A percentile compares a stretch with the other conserved stretches of the same genome.
These are phyloP conservation scores for Boleophthalmus pectinirostris DNA, from an alignment of 2,113 vertebrate genomes.

Conservation along the genomic window DNA sequence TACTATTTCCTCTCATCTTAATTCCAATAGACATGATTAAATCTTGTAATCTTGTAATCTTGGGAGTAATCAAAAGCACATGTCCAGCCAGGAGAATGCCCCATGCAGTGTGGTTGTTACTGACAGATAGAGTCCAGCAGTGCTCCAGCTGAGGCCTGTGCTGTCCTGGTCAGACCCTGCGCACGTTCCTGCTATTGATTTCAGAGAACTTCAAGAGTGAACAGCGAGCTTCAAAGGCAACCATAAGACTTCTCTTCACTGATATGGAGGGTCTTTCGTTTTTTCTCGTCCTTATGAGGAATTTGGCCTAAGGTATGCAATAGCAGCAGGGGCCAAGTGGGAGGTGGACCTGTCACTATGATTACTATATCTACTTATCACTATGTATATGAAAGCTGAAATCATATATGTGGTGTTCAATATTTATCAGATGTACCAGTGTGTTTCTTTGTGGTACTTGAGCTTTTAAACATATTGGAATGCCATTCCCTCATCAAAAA, in stretches of 20 bases:
- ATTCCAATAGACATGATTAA: background rate
- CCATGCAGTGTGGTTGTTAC: background rate
- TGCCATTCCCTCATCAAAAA: too few species aligned
- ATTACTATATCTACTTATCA: too few species aligned
- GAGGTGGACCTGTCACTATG: too few species aligned
- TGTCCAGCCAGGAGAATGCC: background rate
- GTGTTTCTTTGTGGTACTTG: too few species aligned
- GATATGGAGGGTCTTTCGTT: background rate
- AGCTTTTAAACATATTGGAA: too few species aligned
- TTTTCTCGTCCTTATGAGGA: background rate
- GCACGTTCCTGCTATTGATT: slow-evolving; percentile 28
- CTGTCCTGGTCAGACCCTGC: slow-evolving; percentile 9
- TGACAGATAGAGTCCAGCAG: background rate
- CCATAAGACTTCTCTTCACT: slow-evolving; percentile 30
- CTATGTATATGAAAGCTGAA: too few species aligned
- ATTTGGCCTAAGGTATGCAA: slow-evolving; percentile 41
- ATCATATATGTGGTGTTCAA: too few species aligned
- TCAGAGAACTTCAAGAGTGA: slow-evolving; percentile 17
- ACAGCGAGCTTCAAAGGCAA: slow-evolving; percentile 16
- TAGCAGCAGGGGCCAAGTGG: slow-evolving; percentile 15
- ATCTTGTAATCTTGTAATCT: too few species aligned
- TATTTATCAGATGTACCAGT: too few species aligned
- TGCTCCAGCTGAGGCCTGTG: slow-evolving; percentile 10
- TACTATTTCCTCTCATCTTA: too few species aligned
- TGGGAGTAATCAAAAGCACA: too few species aligned